Evolutionary conservation across 2,113 vertebrate genomes (phyloP), one percentile per base, ranked within the genome.

Genomic region (Fulica atra): DNA sequence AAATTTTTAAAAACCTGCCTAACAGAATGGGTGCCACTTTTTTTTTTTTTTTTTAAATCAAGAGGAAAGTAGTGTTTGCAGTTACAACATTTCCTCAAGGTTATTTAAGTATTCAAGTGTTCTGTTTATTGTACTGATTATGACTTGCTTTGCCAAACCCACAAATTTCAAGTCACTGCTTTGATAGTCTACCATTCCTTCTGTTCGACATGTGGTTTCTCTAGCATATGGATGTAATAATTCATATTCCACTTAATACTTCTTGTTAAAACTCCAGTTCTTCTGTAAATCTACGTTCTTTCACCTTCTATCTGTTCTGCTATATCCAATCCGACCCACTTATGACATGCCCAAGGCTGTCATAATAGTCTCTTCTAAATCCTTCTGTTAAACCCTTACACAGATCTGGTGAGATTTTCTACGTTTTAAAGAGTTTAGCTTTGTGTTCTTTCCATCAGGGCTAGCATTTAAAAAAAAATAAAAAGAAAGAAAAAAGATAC

Each of bases 161-260:
- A 96, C 92, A 89, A 96, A 94, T 94, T 96, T 96, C 88, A 89
- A 95, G 92, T 93, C 92, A 61, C 42, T 83, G 44, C 93, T 96
- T 95, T 96, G 92, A 94, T 96, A 93, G 71, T 72, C 86, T 89
- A 93, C 81, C 64, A 92, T 96, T 93, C 95, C 92, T 96, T 96
- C 89, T 97, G 95, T 97, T 97, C 6, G 20, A 96, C 97, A 95
- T 95, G 96, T 97, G 97, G 94, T 96, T 97, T 95, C 73, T 60
- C 65, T 73, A 93, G 71, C 97, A 98, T 97, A 95, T 97, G 96
- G 96, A 94, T 92, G 66, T 87, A 92, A 93, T 97, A 86, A 96
- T 97, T 95, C 83, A 86, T 93, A 95, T 93, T 95, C 70, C 88
- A 93, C 89, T 97, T 89, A 92, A 95, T 96, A 81, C 63, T 91